Percentiles rank a stretch among this genome's conserved stretches.
Conservation (phyloP, 2,113 vertebrate genomes). For the Apteryx owenii region DNA sequence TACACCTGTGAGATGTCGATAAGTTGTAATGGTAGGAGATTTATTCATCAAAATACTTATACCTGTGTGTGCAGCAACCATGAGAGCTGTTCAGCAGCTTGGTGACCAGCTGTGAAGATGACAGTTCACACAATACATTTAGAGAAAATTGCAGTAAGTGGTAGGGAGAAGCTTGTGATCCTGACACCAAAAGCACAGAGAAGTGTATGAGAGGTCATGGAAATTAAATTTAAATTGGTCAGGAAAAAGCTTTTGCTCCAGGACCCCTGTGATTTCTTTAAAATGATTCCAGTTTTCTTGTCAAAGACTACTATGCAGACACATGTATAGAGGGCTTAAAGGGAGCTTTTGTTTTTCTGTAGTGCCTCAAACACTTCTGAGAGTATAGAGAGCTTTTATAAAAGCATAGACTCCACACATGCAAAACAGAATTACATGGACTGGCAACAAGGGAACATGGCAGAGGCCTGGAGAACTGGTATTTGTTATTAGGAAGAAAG, state of each 20-base stretch:
- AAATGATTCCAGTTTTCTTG: not conserved
- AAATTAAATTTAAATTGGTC: not conserved
- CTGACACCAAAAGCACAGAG: not conserved
- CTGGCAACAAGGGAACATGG: not conserved
- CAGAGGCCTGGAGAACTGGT: not conserved
- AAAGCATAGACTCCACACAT: not conserved
- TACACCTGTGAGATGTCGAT: not conserved
- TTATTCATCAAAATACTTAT: not conserved
- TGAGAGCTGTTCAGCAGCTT: not conserved
- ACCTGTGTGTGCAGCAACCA: not conserved
- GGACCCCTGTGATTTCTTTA: not conserved
- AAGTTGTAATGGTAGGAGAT: not conserved
- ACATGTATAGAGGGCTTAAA: not conserved
- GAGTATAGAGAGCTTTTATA: not conserved
- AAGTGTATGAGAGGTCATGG: not conserved
- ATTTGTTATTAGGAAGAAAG: not conserved
- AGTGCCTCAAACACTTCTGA: not conserved
- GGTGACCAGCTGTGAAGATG: not conserved
- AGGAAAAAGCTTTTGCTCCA: not conserved
- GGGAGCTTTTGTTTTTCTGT: not conserved
- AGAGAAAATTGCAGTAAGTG: not conserved
- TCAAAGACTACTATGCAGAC: not conserved
- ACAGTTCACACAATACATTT: not conserved
- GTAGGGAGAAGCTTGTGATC: not conserved
- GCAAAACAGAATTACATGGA: not conserved